A percentile compares a stretch with the other conserved stretches of the same genome.
Evolutionary conservation across 2,113 vertebrate genomes (phyloP).

Genomic region (Upupa epops): DNA sequence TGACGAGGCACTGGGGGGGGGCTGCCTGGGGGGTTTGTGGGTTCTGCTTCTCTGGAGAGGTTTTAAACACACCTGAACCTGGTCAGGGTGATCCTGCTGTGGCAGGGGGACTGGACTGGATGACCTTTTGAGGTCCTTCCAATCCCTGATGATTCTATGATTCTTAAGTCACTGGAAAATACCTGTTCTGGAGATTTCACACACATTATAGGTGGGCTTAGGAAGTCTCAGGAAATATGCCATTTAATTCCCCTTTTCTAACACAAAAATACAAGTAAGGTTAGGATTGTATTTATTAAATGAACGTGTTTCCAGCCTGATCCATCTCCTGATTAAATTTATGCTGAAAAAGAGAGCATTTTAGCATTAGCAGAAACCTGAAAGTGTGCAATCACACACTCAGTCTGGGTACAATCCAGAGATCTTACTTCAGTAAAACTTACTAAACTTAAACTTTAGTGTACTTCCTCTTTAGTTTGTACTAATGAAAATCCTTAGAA

Average conservation of each 20-base stretch:
- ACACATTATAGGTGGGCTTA: neutral
- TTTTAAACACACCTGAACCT: no score
- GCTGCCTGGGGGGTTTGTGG: no score
- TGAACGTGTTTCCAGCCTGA: neutral
- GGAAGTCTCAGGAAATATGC: neutral
- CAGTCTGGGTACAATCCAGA: neutral
- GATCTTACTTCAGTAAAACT: no score
- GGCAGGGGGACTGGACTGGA: no score
- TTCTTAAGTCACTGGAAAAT: neutral
- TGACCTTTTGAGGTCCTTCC: no score
- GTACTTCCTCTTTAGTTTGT: no score
- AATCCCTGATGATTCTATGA: no score
- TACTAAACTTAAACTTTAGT: no score
- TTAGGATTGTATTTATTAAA: neutral
- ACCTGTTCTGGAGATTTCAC: neutral
- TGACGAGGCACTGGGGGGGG: no score
- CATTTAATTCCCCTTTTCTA: neutral
- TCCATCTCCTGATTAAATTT: neutral
- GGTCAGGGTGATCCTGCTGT: no score
- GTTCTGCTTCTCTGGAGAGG: no score
- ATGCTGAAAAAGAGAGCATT: neutral
- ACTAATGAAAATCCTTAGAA: neutral
- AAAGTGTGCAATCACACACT: neutral
- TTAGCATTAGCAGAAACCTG: neutral
- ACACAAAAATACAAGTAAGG: neutral